phyloP scores from a whole-genome alignment of 2,797 vertebrate species.

The Acropternis orthonyx region DNA sequence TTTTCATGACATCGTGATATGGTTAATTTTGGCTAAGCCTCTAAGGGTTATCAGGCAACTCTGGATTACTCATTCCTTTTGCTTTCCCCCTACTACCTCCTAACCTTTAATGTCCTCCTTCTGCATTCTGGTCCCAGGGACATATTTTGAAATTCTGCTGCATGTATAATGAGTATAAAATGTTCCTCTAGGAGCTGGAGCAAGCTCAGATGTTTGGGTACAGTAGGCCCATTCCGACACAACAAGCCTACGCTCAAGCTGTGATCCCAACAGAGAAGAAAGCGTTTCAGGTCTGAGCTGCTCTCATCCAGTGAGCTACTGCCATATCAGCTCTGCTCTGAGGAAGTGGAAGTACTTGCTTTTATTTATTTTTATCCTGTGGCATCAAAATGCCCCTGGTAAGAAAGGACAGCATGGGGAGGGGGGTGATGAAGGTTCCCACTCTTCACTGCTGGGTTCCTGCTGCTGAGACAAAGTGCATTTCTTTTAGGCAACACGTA shows the following conservation, averaged over 20 bases:
- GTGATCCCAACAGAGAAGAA: conserved; percentile 75
- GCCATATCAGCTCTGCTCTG: conserved; percentile 19
- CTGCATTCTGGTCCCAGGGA: conserved; percentile 69
- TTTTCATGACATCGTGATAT: background rate
- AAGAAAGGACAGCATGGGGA: background rate
- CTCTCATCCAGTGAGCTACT: conserved; percentile 70
- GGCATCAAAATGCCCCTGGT: background rate
- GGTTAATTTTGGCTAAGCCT: conserved; percentile 33
- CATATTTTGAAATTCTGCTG: conserved; percentile 72
- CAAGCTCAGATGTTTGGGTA: conserved; percentile 76
- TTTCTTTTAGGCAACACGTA: background rate
- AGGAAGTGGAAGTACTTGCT: conserved; percentile 54
- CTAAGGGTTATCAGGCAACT: conserved; percentile 40
- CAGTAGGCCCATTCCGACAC: conserved; percentile 76
- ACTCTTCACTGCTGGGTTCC: background rate
- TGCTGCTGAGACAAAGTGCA: background rate
- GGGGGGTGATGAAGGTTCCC: background rate
- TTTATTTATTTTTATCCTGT: conserved; percentile 62
- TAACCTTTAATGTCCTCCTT: conserved; percentile 69
- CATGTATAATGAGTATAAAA: conserved; percentile 77
- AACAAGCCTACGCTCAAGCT: conserved; percentile 77
- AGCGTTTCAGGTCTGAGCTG: conserved; percentile 71
- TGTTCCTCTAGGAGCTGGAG: conserved; percentile 74
- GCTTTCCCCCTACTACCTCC: conserved; percentile 49
- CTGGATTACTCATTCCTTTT: conserved; percentile 54